These are phyloP conservation scores for Alaudala cheleensis DNA, from an alignment of 2,113 vertebrate genomes.

Conservation along the genomic window DNA sequence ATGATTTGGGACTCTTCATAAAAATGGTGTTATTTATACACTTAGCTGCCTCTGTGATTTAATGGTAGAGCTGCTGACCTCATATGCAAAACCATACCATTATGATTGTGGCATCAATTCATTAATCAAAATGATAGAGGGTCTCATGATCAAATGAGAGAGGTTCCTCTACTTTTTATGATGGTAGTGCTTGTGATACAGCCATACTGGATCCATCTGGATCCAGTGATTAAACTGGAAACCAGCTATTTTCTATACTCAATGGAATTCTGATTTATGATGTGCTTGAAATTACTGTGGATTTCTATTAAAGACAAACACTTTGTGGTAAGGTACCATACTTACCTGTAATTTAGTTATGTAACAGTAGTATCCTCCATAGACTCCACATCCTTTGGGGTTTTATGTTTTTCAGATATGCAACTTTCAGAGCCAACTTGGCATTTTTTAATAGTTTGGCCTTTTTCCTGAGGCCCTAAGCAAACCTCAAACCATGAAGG, in stretches of 20 bases:
- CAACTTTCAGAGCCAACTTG: constrained; percentile 51
- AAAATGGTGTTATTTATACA: not conserved
- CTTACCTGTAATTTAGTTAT: constrained; percentile 68
- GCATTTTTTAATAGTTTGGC: constrained; percentile 58
- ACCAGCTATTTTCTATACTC: constrained; percentile 55
- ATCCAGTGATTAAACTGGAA: constrained; percentile 13
- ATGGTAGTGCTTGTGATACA: not conserved
- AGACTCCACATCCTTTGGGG: constrained; percentile 53
- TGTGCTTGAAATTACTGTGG: constrained; percentile 59
- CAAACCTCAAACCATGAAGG: constrained; percentile 59
- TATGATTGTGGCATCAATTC: not conserved
- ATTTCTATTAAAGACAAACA: constrained; percentile 66
- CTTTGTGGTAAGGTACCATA: constrained; percentile 54
- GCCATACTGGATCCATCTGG: constrained; percentile 37
- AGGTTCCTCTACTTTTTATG: not conserved
- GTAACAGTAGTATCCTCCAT: constrained; percentile 62
- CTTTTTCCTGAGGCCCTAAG: constrained; percentile 47
- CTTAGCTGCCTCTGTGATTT: not conserved
- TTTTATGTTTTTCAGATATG: constrained; percentile 57
- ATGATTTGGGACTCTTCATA: not conserved
- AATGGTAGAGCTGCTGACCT: not conserved
- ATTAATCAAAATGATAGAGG: constrained; percentile 19
- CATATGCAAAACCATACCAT: not conserved
- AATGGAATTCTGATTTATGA: constrained; percentile 58
- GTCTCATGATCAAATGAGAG: constrained; percentile 13